A percentile compares a stretch with the other conserved stretches of the same genome.
phyloP scores from a whole-genome alignment of 2,888 invertebrate species.

The Trachelus stipa region DNA sequence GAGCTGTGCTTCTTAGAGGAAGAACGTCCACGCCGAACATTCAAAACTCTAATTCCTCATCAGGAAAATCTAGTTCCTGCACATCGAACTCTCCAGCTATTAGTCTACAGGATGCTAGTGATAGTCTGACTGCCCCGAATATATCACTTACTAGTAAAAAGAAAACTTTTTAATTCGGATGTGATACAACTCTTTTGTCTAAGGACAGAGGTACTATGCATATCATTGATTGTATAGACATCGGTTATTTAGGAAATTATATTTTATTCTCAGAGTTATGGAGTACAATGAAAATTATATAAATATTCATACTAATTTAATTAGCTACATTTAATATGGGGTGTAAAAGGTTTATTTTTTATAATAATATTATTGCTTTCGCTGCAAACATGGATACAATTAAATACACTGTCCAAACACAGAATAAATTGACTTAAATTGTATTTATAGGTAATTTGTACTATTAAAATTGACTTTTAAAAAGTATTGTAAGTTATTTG shows the following conservation, averaged over 20 bases:
- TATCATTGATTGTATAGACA: neutral
- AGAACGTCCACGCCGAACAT: conserved; percentile 63
- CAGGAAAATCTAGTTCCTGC: conserved; percentile 38
- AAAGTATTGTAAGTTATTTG: neutral
- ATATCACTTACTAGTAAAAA: conserved; percentile 42
- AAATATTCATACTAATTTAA: neutral
- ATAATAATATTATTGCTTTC: neutral
- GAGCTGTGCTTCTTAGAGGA: conserved; percentile 57
- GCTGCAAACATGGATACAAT: neutral
- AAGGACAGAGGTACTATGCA: neutral
- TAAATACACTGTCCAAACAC: neutral
- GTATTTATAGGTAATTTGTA: neutral
- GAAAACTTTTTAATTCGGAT: neutral
- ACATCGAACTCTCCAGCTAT: conserved; percentile 39
- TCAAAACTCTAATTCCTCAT: conserved; percentile 48
- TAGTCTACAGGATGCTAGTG: conserved; percentile 44
- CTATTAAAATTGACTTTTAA: neutral
- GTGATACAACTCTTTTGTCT: neutral
- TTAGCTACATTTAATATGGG: neutral
- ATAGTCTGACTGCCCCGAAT: conserved; percentile 48
- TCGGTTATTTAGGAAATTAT: neutral
- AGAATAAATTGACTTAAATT: neutral
- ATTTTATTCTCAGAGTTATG: neutral
- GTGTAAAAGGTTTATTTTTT: neutral
- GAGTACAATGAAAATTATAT: neutral